Percentiles rank a stretch among this genome's conserved stretches.
Conservation (phyloP, 2,113 vertebrate species). For the Nicator chloris region DNA sequence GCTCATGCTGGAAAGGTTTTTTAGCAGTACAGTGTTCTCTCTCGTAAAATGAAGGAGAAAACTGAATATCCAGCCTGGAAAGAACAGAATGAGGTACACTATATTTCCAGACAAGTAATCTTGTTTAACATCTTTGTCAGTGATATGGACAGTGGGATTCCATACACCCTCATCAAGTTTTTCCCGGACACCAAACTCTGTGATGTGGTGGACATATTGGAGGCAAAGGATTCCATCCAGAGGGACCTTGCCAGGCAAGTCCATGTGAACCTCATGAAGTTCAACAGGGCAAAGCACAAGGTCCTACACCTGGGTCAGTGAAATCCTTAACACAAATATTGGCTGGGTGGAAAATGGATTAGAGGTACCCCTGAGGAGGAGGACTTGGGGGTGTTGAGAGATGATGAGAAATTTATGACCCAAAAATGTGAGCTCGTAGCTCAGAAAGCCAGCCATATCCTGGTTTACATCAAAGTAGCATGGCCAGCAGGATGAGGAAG, state of each 20-base stretch:
- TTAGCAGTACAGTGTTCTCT: background rate
- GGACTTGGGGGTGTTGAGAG: background rate
- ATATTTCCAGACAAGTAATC: conserved; percentile 8
- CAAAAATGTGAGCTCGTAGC: background rate
- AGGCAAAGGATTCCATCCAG: background rate
- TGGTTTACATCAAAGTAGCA: background rate
- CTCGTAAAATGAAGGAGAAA: conserved; percentile 1
- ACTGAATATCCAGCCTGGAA: background rate
- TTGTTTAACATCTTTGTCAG: background rate
- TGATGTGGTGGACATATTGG: background rate
- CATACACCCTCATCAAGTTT: background rate
- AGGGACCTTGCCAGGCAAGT: background rate
- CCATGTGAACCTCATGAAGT: background rate
- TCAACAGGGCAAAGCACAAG: background rate
- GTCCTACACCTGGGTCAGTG: background rate
- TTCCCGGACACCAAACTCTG: background rate
- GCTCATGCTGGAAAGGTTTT: conserved; percentile 37
- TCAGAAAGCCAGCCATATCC: background rate
- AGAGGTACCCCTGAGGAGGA: background rate
- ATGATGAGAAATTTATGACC: background rate
- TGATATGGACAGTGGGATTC: background rate
- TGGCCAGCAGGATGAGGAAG: background rate
- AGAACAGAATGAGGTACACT: background rate
- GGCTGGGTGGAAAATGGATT: background rate
- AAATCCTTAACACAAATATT: background rate